These are phyloP conservation scores for Microtus montanus DNA, from an alignment of 2,113 vertebrate genomes.

Conservation along the genomic window DNA sequence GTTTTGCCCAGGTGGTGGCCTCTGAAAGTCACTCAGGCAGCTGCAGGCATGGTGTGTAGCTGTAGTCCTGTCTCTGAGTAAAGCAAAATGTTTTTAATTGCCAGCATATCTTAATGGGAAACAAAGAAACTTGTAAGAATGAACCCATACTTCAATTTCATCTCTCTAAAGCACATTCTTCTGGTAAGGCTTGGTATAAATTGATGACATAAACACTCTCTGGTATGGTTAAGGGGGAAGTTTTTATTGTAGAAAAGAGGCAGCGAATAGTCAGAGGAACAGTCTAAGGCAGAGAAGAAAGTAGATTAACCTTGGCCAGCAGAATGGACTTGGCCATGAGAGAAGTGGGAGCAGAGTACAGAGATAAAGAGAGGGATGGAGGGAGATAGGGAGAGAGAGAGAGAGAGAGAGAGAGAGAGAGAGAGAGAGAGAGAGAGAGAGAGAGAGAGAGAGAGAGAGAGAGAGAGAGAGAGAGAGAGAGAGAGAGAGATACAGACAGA, in stretches of 20 bases:
- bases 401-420: too few species aligned
- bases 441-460: too few species aligned
- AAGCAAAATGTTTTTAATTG: not conserved
- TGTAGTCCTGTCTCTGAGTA: not conserved
- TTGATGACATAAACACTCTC: not conserved
- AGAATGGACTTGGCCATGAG: not conserved
- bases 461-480: too few species aligned
- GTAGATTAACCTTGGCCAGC: not conserved
- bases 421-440: not conserved
- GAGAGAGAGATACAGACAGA: too few species aligned
- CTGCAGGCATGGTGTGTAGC: not conserved
- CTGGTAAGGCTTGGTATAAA: not conserved
- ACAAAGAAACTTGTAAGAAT: not conserved
- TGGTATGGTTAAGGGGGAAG: not conserved
- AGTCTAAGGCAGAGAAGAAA: not conserved
- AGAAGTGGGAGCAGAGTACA: not conserved
- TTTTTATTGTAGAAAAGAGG: not conserved
- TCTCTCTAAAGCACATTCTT: not conserved
- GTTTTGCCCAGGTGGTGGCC: not conserved
- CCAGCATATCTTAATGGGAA: constrained; percentile 12
- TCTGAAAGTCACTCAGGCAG: not conserved
- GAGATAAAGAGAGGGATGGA: not conserved
- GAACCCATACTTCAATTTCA: not conserved
- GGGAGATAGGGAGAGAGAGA: too few species aligned
- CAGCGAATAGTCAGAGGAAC: not conserved